A percentile compares a stretch with the other conserved stretches of the same genome.
These are phyloP conservation scores for Ophioninae sp. DNA, from an alignment of 2,888 invertebrate species.

Conservation along the genomic window DNA sequence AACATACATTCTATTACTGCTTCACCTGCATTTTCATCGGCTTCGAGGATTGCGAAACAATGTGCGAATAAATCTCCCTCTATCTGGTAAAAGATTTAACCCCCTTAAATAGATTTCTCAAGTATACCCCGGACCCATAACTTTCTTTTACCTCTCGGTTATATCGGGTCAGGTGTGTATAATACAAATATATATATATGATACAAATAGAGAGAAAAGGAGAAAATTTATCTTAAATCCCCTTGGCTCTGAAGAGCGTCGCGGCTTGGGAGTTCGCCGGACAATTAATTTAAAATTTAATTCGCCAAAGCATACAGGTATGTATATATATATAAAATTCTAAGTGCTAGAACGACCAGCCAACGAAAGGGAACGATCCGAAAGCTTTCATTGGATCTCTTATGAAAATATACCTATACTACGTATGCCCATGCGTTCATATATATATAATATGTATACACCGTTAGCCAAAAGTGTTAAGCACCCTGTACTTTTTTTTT, in stretches of 20 bases:
- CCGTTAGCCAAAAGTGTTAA: slow-evolving; percentile 27
- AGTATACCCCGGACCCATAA: slow-evolving; percentile 49
- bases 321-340: neutral
- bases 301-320: slow-evolving; percentile 59
- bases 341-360: neutral
- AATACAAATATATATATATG: slow-evolving; percentile 8
- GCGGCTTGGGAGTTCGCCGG: slow-evolving; percentile 52
- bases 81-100: slow-evolving; percentile 51
- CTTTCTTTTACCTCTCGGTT: slow-evolving; percentile 48
- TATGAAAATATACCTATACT: slow-evolving; percentile 27
- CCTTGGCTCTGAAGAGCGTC: slow-evolving; percentile 42
- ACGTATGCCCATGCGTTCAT: neutral
- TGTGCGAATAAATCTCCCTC: slow-evolving; percentile 37
- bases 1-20: neutral
- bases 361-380: slow-evolving; percentile 40
- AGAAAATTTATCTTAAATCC: slow-evolving; percentile 52
- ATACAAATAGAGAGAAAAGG: slow-evolving; percentile 13
- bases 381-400: slow-evolving; percentile 30
- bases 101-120: slow-evolving; percentile 58
- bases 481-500: no score
- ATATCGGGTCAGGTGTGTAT: slow-evolving; percentile 24
- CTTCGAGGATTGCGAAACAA: slow-evolving; percentile 19
- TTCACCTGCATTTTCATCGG: slow-evolving; percentile 18
- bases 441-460: slow-evolving; percentile 5
- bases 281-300: slow-evolving; percentile 67